These are phyloP conservation scores for Bubo bubo DNA, from an alignment of 2,113 vertebrate species.

Conservation along the genomic window DNA sequence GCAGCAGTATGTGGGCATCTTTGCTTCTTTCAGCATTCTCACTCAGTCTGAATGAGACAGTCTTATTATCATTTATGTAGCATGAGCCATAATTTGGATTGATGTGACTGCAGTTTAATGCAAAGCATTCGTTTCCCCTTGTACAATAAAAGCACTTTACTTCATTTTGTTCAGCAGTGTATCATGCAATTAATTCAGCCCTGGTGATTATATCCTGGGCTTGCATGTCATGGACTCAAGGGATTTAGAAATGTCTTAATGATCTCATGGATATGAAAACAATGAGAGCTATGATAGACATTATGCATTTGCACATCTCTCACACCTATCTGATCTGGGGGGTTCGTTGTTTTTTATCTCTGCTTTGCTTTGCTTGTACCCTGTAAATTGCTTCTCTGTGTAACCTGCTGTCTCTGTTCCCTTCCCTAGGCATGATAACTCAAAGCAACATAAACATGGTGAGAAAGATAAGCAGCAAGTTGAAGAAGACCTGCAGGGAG, in stretches of 20 bases:
- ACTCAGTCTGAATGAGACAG: background rate
- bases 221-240: background rate
- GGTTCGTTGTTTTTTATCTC: conserved; percentile 13
- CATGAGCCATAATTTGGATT: conserved; percentile 10
- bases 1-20: background rate
- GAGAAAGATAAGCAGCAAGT: conserved; percentile 23
- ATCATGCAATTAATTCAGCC: background rate
- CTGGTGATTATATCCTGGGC: background rate
- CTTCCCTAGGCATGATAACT: background rate
- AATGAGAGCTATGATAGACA: background rate
- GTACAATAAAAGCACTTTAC: conserved; percentile 1
- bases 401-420: background rate
- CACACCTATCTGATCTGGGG: background rate
- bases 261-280: background rate
- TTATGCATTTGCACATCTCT: background rate
- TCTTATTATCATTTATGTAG: conserved; percentile 37
- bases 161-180: background rate
- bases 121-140: conserved; percentile 3
- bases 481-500: background rate
- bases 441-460: background rate
- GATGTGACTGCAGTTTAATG: background rate
- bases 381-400: background rate
- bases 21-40: background rate
- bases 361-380: background rate
- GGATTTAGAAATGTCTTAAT: background rate